Evolutionary conservation across 2,888 invertebrate species (phyloP).

Genomic region (Xylophagus ater): DNA sequence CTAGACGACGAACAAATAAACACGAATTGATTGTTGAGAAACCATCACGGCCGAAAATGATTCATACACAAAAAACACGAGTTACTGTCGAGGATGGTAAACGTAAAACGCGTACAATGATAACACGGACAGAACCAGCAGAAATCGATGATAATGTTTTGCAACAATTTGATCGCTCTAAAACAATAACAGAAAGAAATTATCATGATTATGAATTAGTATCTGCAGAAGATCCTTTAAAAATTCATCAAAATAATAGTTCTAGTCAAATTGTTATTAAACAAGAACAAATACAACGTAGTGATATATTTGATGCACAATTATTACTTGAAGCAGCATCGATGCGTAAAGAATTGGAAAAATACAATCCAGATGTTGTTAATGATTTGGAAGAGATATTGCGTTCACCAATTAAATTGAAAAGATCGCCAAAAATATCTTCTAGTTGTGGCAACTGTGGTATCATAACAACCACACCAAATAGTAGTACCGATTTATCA

Average conservation of each 20-base stretch:
- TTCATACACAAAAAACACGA: slow-evolving; percentile 58
- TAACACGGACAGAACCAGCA: slow-evolving; percentile 32
- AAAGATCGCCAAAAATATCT: slow-evolving; percentile 27
- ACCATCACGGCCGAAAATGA: slow-evolving; percentile 59
- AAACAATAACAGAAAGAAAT: slow-evolving; percentile 3
- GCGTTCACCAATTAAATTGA: slow-evolving; percentile 34
- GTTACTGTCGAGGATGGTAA: slow-evolving; percentile 45
- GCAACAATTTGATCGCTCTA: slow-evolving; percentile 13
- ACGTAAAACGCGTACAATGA: slow-evolving; percentile 47
- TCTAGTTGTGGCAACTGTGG: slow-evolving; percentile 21
- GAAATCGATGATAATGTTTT: slow-evolving; percentile 20
- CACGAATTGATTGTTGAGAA: slow-evolving; percentile 17
- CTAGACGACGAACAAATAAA: slow-evolving; percentile 21
- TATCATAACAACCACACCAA: slow-evolving; percentile 10
- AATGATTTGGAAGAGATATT: slow-evolving; percentile 38
- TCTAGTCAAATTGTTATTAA: slow-evolving; percentile 29
- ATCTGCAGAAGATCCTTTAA: slow-evolving; percentile 22
- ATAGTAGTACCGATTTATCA: too few species aligned
- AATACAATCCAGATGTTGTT: slow-evolving; percentile 34
- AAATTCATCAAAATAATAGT: not conserved
- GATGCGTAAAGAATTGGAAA: slow-evolving; percentile 32
- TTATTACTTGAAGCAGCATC: slow-evolving; percentile 30
- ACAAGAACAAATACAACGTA: slow-evolving; percentile 24
- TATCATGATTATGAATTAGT: slow-evolving; percentile 34
- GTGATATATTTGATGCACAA: slow-evolving; percentile 33